Base-by-base conservation (phyloP, 1,140 invertebrate genomes). In the Cylas formicarius region DNA sequence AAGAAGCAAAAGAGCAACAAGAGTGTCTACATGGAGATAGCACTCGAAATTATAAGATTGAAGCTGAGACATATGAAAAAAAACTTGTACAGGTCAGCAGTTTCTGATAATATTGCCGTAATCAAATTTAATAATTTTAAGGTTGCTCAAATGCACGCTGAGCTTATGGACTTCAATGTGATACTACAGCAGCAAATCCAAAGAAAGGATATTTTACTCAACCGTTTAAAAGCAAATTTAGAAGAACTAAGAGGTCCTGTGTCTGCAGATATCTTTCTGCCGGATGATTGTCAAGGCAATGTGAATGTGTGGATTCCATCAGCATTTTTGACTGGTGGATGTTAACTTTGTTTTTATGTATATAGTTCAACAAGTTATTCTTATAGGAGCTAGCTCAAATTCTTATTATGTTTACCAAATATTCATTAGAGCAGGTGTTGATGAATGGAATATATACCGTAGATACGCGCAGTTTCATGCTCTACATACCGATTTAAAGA, bases 71-170 rank as follows among this genome's bases (percentile, higher is more conserved):
- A 37, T 94, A 90, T 68, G 86, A 94, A 66, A 77, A 77, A 51
- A 94, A 95, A 72, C 72, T 95, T 11, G 82, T 94, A 48, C 88
- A 93, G 74, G 81, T 82, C 61, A 44, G 22, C n/a, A 31, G 11
- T 28, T 28, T 28, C 11, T 7, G n/a, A 18, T 42, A 23, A 29
- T 10, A 11, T 17, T 36, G 20, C 14, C 2, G 16, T 2, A 36
- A 36, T 17, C 7, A 6, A 11, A 35, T 16, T 35, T 4, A 35
- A 4, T 17, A 35, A 16, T 5, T 35, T 31, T 11, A 31, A 86
- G 81, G 89, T 95, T 1, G 90, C 91, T 9, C 89, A 95, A 71
- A 95, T 95, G 91, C 90, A 94, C 64, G 90, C 88, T 1, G 91
- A 95, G 66, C 66, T 95, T 13, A 91, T 95, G 84, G 90, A 95